Evolutionary conservation across 2,888 invertebrate species (phyloP).

Genomic region (Tetanocera ferruginea): DNA sequence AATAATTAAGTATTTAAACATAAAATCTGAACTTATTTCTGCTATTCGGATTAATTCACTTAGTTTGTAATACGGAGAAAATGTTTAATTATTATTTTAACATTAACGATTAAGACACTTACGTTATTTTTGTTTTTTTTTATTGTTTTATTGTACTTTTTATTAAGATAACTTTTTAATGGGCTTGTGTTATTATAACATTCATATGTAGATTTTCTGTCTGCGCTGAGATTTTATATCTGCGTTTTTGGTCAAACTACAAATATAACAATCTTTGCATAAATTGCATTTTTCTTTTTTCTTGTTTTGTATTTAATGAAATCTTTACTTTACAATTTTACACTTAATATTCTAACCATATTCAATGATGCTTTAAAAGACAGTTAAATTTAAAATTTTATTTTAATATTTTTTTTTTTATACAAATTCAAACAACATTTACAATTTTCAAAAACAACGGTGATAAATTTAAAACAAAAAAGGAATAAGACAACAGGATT

Average conservation of each 20-base stretch:
- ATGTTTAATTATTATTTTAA: no score
- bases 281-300: neutral
- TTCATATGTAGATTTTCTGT: no score
- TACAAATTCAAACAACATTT: slow-evolving; percentile 8
- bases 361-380: neutral
- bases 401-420: neutral
- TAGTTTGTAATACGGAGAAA: no score
- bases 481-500: neutral
- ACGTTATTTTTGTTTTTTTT: no score
- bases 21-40: neutral
- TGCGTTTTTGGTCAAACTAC: neutral
- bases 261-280: neutral
- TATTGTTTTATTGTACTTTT: slow-evolving; percentile 6
- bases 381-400: neutral
- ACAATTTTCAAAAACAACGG: neutral
- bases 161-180: no score
- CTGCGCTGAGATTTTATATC: no score
- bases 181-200: no score
- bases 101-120: no score
- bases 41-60: slow-evolving; percentile 7
- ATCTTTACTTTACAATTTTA: no score
- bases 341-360: neutral
- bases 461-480: neutral
- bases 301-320: neutral
- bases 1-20: neutral